Evolutionary conservation across 2,113 vertebrate species (phyloP), one percentile per base, ranked within the genome.

Genomic region (Cyanistes caeruleus): DNA sequence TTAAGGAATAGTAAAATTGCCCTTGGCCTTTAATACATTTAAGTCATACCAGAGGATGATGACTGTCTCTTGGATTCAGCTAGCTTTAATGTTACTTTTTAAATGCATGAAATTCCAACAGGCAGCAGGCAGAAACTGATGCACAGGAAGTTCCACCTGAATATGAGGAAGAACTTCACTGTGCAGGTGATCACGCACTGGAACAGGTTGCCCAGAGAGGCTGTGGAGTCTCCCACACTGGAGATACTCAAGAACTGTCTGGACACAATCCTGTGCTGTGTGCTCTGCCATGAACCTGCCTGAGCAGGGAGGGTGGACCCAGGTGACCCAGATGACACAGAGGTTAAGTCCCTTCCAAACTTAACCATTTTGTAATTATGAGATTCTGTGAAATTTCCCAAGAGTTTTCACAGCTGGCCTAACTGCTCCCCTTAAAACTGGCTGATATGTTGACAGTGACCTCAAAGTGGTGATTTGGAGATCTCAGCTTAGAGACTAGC

Each of bases 131-230:
- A 41, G 39, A 55, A 69, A 13, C 11, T 20, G 25, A 43, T 23
- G 18, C 30, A 55, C 55, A 41, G 9, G 30, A 69, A 27, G 17
- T 31, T 48, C 30, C 21, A 48, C 4, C 17, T 31, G 41, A 68
- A 13, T 8, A 9, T 41, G 17, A 62, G 17, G 17, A 62, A 22
- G 25, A 76, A 13, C 2, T 41, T 43, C 16, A 27, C 37, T 39
- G 13, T n/a, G 19, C 4, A 6, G 14, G 44, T 44, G 28, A 33
- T 8, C 4, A 1, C 1, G 3, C 28, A n/a, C 20, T 1, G 23
- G 77, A 75, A 28, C 25, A 62, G n/a, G 6, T 9, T 62, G 11
- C 5, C 4, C n/a, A 41, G 30, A 31, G 48, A 62, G 8, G 21
- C 1, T 55, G n/a, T 48, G 48, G 17, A 35, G 5, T 31, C 9